Evolutionary conservation across 2,113 vertebrate species (phyloP), one percentile per base, ranked within the genome.

Genomic region (Ptilonorhynchus violaceus): DNA sequence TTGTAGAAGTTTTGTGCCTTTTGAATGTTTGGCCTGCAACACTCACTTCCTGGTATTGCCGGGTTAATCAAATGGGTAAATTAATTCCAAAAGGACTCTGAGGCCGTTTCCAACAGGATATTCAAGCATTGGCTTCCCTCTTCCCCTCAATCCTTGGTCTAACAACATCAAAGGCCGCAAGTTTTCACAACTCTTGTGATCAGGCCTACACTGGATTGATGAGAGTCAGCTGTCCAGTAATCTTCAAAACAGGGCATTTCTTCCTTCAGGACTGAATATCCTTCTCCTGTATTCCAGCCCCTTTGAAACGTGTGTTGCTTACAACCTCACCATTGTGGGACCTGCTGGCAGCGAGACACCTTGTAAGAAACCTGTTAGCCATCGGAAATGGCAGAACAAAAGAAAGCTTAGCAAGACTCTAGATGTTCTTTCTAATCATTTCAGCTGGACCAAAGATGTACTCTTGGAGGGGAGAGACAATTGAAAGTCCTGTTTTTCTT

Each of bases 101-200:
- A 10, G 24, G 23, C 31, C 17, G 44, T 24, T 37, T 58, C n/a
- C 22, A 25, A 49, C 20, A 68, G 21, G 28, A 46, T 37, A 69
- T 9, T 35, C 28, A 44, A 33, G 37, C 20, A n/a, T 21, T 39
- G 22, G 15, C 35, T 77, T 64, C n/a, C 18, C 8, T 66, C 12
- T 25, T 47, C 22, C 18, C 44, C 62, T 74, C 37, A 63, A 0
- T 63, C 47, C 15, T 41, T 83, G 56, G 30, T 23, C 27, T 69
- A 28, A 39, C 15, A 55, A 55, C 12, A 27, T 12, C 3, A 52
- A 69, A 69, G 4, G 23, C 41, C 0, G 0, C 19, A 20, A 27
- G 16, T 47, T 44, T 74, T 80, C 44, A 49, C 5, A 64, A 47
- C 15, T 64, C 60, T 88, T 69, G 16, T 53, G 31, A 49, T 70